These are phyloP conservation scores for Scaptomyza polygonia DNA, from an alignment of 2,888 invertebrate genomes.

Conservation along the genomic window DNA sequence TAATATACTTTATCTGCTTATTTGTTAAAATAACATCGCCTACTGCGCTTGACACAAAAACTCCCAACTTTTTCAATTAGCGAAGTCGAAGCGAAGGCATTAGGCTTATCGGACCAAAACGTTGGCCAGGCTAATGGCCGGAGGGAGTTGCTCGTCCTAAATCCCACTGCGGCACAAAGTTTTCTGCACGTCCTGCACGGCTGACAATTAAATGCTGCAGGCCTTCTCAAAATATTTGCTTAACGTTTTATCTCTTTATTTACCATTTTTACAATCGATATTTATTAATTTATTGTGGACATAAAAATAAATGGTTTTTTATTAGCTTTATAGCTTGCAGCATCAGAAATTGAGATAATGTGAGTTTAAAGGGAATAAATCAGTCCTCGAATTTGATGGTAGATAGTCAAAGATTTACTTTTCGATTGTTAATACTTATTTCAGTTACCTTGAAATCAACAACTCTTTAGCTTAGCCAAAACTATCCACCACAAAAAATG, in stretches of 20 bases:
- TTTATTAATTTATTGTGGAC: slow-evolving; percentile 61
- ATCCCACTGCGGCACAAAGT: slow-evolving; percentile 52
- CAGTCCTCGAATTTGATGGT: no score
- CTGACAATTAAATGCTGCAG: slow-evolving; percentile 64
- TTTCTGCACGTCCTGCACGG: slow-evolving; percentile 55
- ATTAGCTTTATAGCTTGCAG: slow-evolving; percentile 4
- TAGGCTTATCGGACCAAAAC: slow-evolving; percentile 52
- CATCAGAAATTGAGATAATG: not conserved
- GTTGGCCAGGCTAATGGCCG: slow-evolving; percentile 53
- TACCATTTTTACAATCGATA: slow-evolving; percentile 58
- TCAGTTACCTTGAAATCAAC: no score
- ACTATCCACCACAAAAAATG: no score
- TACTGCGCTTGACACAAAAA: slow-evolving; percentile 29
- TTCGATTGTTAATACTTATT: no score
- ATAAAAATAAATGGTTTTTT: slow-evolving; percentile 47
- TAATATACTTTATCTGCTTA: slow-evolving; percentile 1
- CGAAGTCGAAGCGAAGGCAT: slow-evolving; percentile 34
- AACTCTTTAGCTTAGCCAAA: no score
- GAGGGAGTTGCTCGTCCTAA: slow-evolving; percentile 28
- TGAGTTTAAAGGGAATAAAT: not conserved
- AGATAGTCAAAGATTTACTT: no score
- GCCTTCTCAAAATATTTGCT: slow-evolving; percentile 40
- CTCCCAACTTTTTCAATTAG: slow-evolving; percentile 75
- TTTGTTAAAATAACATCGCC: slow-evolving; percentile 27
- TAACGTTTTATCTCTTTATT: slow-evolving; percentile 10